Conservation (phyloP, 2,797 vertebrate genomes). For the Xyrichtys novacula region DNA sequence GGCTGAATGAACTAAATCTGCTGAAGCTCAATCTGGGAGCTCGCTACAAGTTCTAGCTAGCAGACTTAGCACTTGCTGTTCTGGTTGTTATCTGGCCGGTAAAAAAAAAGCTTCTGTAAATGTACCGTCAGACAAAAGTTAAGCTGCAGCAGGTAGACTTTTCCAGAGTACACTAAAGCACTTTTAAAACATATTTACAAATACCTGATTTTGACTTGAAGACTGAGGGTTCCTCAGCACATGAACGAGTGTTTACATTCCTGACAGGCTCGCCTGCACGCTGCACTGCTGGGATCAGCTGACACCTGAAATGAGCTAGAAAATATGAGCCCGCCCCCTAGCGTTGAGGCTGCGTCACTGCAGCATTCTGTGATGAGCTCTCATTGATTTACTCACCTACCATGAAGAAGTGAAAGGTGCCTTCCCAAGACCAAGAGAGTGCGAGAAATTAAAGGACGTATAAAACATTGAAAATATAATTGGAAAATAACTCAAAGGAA, state of each 20-base stretch:
- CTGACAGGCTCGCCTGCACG: background rate
- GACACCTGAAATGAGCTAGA: constrained; percentile 1
- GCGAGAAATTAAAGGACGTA: no score
- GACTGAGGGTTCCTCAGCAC: background rate
- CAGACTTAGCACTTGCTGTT: constrained; percentile 9
- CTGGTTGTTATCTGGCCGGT: background rate
- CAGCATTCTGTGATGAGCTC: no score
- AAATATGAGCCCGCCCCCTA: constrained; percentile 49
- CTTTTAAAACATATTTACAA: fast-evolving
- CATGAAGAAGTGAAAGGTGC: no score
- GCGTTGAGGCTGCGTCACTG: constrained; percentile 25
- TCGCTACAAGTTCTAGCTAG: constrained; percentile 26
- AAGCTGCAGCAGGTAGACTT: background rate
- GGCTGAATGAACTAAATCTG: background rate
- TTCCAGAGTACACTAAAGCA: background rate
- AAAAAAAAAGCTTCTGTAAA: background rate
- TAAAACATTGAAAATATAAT: no score
- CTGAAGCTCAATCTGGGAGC: background rate
- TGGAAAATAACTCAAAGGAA: no score
- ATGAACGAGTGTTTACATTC: constrained; percentile 64
- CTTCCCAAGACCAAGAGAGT: no score
- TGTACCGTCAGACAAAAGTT: background rate
- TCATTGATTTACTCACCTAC: no score
- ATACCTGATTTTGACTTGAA: constrained; percentile 33
- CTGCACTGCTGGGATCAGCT: constrained; percentile 37